Percentiles rank a stretch among this genome's conserved stretches.
These are phyloP conservation scores for Piprites chloris DNA, from an alignment of 2,113 vertebrate genomes.

Conservation along the genomic window DNA sequence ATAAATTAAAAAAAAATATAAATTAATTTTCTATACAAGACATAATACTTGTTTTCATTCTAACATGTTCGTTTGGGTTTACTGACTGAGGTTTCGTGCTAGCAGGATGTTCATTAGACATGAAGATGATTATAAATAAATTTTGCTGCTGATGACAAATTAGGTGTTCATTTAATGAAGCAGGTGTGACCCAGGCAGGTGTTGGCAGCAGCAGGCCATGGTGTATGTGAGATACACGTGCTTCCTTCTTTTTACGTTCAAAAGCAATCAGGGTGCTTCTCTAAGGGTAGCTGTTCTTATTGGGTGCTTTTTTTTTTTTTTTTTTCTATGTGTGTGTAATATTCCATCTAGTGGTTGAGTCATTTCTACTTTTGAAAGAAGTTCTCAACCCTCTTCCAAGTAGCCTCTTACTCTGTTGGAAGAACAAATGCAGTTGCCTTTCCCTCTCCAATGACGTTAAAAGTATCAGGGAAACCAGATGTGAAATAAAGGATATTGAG, in stretches of 20 bases:
- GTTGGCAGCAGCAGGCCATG: not conserved
- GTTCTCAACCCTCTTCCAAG: not conserved
- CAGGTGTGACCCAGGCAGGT: not conserved
- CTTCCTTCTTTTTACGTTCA: not conserved
- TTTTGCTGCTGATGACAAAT: not conserved
- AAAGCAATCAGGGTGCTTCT: not conserved
- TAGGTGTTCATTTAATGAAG: not conserved
- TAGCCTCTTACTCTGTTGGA: not conserved
- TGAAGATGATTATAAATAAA: not conserved
- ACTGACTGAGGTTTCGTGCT: not conserved
- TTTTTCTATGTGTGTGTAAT: not conserved
- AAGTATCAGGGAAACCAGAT: not conserved
- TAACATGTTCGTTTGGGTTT: not conserved
- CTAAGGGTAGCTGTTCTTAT: not conserved
- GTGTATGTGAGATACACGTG: not conserved
- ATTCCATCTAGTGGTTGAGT: not conserved
- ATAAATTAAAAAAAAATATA: not conserved
- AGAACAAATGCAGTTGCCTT: not conserved
- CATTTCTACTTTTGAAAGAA: not conserved
- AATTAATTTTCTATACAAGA: not conserved
- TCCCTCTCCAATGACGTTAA: not conserved
- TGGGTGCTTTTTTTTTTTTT: not conserved
- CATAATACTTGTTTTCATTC: not conserved
- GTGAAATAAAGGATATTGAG: not conserved
- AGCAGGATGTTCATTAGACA: not conserved